Conservation (phyloP, 1,140 invertebrate species). For the Parapsyche elsis region DNA sequence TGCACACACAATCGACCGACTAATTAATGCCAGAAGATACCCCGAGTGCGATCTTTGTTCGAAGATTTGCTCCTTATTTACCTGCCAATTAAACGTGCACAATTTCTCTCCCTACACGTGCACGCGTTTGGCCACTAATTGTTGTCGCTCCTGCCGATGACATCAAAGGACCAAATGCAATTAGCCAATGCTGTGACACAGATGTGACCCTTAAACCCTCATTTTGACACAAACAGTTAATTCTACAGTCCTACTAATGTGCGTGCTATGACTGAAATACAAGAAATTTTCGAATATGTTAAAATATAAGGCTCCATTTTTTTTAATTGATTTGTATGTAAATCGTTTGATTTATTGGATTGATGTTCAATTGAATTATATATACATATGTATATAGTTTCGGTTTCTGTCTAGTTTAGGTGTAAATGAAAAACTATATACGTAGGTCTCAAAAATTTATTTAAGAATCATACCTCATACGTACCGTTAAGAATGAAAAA, state of each 20-base stretch:
- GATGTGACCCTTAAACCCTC: slow-evolving; percentile 27
- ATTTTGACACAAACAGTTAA: background rate
- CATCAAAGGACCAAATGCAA: slow-evolving; percentile 12
- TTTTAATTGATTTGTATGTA: too few relatives aligned
- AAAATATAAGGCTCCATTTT: too few relatives aligned
- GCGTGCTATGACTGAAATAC: too few relatives aligned
- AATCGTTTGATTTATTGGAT: too few relatives aligned
- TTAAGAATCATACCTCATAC: background rate
- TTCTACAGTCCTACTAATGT: too few relatives aligned
- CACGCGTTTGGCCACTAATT: slow-evolving; percentile 7
- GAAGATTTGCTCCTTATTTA: slow-evolving; percentile 25
- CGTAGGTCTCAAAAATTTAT: background rate
- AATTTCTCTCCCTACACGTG: background rate
- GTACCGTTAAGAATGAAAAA: background rate
- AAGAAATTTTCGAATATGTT: too few relatives aligned
- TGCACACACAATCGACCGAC: slow-evolving; percentile 17
- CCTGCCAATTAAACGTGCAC: slow-evolving; percentile 33
- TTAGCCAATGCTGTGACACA: slow-evolving; percentile 14
- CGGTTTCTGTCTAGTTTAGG: too few relatives aligned
- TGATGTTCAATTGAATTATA: too few relatives aligned
- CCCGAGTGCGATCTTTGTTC: slow-evolving; percentile 22
- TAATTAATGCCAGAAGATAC: slow-evolving; percentile 27
- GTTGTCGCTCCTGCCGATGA: slow-evolving; percentile 13
- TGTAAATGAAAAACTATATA: background rate
- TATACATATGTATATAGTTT: too few relatives aligned